Conservation (phyloP, 1,140 invertebrate genomes). For the Telenomus remus region DNA sequence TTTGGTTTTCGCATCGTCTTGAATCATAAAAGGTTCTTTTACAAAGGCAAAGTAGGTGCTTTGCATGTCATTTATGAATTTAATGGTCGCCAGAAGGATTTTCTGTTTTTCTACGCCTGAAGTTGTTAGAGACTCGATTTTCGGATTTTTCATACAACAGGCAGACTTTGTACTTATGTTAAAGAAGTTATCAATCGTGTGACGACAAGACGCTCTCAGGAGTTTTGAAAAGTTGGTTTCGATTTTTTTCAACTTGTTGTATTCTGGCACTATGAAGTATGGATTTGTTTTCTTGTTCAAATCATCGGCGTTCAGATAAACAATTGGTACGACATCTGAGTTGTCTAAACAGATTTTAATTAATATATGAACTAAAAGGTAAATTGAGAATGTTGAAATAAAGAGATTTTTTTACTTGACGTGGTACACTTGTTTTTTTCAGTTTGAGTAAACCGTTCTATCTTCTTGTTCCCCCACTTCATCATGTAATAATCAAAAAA, state of each 20-base stretch:
- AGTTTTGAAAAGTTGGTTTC: constrained; percentile 24
- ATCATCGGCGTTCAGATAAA: constrained; percentile 15
- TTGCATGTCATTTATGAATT: constrained; percentile 40
- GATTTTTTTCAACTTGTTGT: constrained; percentile 14
- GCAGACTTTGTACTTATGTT: constrained; percentile 15
- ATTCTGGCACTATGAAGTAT: not conserved
- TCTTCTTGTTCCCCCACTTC: constrained; percentile 62
- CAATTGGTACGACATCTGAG: constrained; percentile 13
- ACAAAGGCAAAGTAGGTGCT: constrained; percentile 20
- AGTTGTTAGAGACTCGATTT: constrained; percentile 27
- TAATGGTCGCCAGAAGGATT: constrained; percentile 32
- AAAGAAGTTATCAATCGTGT: constrained; percentile 45
- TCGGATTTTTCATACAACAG: constrained; percentile 43
- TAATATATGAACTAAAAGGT: not conserved
- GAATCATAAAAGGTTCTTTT: not conserved
- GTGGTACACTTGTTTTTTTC: constrained; percentile 24
- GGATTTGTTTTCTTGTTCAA: constrained; percentile 3
- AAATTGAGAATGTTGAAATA: not conserved
- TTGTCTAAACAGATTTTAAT: constrained; percentile 10
- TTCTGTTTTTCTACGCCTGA: constrained; percentile 43
- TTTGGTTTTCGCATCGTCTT: not conserved
- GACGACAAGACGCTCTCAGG: constrained; percentile 21
- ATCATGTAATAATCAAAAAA: constrained; percentile 65
- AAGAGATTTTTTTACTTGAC: constrained; percentile 8
- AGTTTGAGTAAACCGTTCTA: constrained; percentile 60